Evolutionary conservation across 53 echinoderm and acorn worm genomes (phyloP).

Genomic region (Antedon mediterranea): DNA sequence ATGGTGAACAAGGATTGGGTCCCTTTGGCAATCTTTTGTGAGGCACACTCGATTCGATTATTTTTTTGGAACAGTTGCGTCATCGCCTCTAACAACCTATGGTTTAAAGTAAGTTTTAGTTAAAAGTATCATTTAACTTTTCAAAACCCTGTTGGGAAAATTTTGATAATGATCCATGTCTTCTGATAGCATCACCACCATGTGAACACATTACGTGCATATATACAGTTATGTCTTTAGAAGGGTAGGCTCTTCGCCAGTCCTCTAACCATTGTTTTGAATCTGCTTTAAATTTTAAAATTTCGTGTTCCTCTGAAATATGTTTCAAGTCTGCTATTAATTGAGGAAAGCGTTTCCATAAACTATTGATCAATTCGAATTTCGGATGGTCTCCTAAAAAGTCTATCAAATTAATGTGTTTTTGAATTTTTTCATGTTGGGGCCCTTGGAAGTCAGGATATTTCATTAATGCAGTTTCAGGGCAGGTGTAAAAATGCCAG

Average conservation of each 20-base stretch:
- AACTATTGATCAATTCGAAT: too few species aligned
- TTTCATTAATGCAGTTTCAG: too few species aligned
- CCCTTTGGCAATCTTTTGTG: too few species aligned
- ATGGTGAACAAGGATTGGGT: too few species aligned
- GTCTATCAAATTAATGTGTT: too few species aligned
- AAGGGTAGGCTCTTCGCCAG: background rate
- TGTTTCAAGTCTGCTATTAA: background rate
- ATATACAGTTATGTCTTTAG: background rate
- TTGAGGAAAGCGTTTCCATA: background rate
- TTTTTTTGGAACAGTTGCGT: background rate
- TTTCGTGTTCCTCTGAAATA: background rate
- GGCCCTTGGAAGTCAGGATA: too few species aligned
- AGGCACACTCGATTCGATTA: background rate
- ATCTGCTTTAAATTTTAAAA: background rate
- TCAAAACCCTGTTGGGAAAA: background rate
- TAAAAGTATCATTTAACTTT: background rate
- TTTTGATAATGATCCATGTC: background rate
- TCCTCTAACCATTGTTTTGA: background rate
- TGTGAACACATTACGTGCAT: background rate
- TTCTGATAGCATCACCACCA: background rate
- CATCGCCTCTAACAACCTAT: background rate
- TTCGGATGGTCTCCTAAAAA: too few species aligned
- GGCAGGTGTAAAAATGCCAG: too few species aligned
- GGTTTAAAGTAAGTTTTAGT: background rate
- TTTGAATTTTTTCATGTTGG: too few species aligned